Evolutionary conservation across 2,888 invertebrate species (phyloP).

Genomic region (Cataglyphis cursor): DNA sequence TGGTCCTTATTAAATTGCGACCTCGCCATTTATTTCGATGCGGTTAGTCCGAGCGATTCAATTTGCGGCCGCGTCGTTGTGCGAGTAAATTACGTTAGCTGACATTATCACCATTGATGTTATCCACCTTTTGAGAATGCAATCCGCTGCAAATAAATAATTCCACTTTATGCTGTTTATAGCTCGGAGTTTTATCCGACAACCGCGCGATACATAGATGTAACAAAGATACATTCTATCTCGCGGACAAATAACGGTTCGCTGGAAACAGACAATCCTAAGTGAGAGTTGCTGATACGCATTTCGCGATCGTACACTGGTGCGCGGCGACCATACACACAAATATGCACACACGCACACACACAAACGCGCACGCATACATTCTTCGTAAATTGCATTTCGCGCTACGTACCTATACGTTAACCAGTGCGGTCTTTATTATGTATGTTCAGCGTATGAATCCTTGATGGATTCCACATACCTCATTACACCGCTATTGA

Average conservation of each 20-base stretch:
- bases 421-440: conserved; percentile 59
- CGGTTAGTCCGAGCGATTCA: conserved; percentile 77
- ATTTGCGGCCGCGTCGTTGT: conserved; percentile 74
- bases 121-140: conserved; percentile 27
- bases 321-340: not conserved
- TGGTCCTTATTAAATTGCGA: conserved; percentile 85
- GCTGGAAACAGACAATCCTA: conserved; percentile 46
- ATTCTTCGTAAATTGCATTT: conserved; percentile 51
- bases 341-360: not conserved
- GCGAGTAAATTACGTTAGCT: conserved; percentile 74
- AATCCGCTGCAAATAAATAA: conserved; percentile 26
- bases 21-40: conserved; percentile 83
- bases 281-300: conserved; percentile 50
- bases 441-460: conserved; percentile 61
- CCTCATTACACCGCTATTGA: conserved; percentile 83
- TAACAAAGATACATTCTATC: conserved; percentile 31
- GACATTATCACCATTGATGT: conserved; percentile 56
- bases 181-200: conserved; percentile 25
- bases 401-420: conserved; percentile 60
- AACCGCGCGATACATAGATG: not conserved
- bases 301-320: conserved; percentile 42
- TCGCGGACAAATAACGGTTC: conserved; percentile 48
- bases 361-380: not conserved
- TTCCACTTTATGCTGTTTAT: conserved; percentile 40
- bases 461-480: conserved; percentile 78